phyloP scores from a whole-genome alignment of 2,113 vertebrate species.

The Semnopithecus entellus region DNA sequence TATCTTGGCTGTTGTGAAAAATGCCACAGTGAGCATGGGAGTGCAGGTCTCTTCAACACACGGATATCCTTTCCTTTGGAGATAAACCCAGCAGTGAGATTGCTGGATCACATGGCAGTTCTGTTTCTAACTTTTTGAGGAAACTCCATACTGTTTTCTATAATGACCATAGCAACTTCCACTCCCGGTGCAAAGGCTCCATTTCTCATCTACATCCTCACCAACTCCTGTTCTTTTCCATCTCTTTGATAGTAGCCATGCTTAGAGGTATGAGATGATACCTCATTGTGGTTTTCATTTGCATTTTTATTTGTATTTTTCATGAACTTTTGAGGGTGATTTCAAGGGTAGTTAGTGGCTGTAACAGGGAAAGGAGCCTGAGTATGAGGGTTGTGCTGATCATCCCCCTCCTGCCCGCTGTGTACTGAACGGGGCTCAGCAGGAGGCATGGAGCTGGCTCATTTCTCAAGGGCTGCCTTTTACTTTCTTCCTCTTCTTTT shows the following conservation, averaged over 20 bases:
- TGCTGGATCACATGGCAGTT: too few relatives aligned
- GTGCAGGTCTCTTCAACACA: rapidly evolving
- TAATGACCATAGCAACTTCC: rapidly evolving
- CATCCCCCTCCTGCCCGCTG: rapidly evolving
- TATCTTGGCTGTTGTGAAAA: rapidly evolving
- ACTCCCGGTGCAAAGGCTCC: not conserved
- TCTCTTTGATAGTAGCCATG: too few relatives aligned
- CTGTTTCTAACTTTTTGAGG: not conserved
- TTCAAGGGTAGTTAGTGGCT: not conserved
- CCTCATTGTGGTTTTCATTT: not conserved
- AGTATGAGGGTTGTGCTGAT: rapidly evolving
- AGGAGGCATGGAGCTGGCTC: not conserved
- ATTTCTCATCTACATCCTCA: not conserved
- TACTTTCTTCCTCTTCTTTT: too few relatives aligned
- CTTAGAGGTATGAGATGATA: not conserved
- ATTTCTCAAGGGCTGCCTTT: not conserved
- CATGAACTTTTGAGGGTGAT: not conserved
- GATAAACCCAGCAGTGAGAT: too few relatives aligned
- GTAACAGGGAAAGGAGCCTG: not conserved
- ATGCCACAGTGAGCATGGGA: rapidly evolving
- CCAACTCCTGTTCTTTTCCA: not conserved
- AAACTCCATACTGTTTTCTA: too few relatives aligned
- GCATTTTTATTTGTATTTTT: not conserved
- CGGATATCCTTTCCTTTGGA: not conserved
- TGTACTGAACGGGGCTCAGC: rapidly evolving